Evolutionary conservation across 2,113 vertebrate genomes (phyloP).

Genomic region (Carlito syrichta): DNA sequence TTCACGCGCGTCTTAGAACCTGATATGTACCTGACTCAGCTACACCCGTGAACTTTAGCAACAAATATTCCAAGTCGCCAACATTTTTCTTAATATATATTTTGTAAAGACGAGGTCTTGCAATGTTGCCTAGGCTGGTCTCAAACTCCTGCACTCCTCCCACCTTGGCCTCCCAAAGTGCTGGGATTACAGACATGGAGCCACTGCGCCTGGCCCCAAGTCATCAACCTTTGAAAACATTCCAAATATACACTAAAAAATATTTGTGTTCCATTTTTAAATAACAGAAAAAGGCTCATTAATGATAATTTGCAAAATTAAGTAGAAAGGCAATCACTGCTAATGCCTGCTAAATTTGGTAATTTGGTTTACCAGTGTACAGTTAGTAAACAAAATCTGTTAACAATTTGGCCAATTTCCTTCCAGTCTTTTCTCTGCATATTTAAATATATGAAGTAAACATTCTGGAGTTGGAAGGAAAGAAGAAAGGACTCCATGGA

Average conservation of each 20-base stretch:
- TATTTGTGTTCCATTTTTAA: not conserved
- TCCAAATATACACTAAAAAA: not conserved
- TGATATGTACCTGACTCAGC: accelerated
- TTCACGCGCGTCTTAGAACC: not conserved
- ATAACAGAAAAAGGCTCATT: not conserved
- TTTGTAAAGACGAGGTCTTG: too few relatives aligned
- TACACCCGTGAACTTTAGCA: not conserved
- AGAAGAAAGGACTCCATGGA: not conserved
- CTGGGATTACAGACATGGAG: too few relatives aligned
- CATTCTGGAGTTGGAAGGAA: not conserved
- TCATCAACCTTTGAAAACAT: not conserved
- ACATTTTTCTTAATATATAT: too few relatives aligned
- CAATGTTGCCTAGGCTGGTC: too few relatives aligned
- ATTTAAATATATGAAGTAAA: not conserved
- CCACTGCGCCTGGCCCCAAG: too few relatives aligned
- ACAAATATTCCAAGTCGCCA: not conserved
- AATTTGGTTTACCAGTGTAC: not conserved
- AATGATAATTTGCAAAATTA: not conserved
- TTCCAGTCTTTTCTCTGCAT: not conserved
- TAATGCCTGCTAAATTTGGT: not conserved
- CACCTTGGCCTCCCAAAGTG: too few relatives aligned
- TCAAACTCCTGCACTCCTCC: too few relatives aligned
- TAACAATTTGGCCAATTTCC: not conserved
- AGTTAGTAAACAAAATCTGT: not conserved
- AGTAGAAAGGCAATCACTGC: not conserved